These are phyloP conservation scores for Spilosoma lubricipeda DNA, from an alignment of 2,888 invertebrate genomes.

Conservation along the genomic window DNA sequence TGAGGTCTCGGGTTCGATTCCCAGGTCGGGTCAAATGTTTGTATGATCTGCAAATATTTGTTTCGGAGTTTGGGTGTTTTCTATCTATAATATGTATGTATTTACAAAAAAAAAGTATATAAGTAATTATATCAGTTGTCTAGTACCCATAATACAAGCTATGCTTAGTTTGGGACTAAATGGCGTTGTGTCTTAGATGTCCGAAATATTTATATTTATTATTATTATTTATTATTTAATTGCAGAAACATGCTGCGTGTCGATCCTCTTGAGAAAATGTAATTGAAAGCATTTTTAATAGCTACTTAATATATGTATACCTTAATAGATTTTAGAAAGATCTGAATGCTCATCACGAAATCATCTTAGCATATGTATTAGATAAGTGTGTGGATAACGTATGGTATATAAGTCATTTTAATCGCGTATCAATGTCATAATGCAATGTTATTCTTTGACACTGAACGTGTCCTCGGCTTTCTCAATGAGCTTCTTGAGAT, in stretches of 20 bases:
- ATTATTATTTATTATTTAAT: too few species aligned
- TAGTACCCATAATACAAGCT: too few species aligned
- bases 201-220: too few species aligned
- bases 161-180: too few species aligned
- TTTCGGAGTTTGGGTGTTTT: too few species aligned
- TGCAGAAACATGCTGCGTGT: background rate
- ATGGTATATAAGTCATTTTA: constrained; percentile 58
- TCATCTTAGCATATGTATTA: constrained; percentile 53
- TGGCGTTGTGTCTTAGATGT: too few species aligned
- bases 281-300: background rate
- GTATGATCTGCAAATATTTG: too few species aligned
- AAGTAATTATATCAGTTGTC: too few species aligned
- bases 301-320: constrained; percentile 20
- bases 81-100: too few species aligned
- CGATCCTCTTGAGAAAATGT: background rate
- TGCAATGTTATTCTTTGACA: constrained; percentile 51
- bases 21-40: too few species aligned
- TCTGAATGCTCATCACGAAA: constrained; percentile 39
- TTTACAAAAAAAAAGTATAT: too few species aligned
- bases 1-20: too few species aligned
- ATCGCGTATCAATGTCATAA: constrained; percentile 60
- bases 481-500: constrained; percentile 30
- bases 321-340: constrained; percentile 29
- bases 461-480: constrained; percentile 57
- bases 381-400: constrained; percentile 55